These are phyloP conservation scores for Spodoptera litura DNA, from an alignment of 1,140 invertebrate species.

Conservation along the genomic window DNA sequence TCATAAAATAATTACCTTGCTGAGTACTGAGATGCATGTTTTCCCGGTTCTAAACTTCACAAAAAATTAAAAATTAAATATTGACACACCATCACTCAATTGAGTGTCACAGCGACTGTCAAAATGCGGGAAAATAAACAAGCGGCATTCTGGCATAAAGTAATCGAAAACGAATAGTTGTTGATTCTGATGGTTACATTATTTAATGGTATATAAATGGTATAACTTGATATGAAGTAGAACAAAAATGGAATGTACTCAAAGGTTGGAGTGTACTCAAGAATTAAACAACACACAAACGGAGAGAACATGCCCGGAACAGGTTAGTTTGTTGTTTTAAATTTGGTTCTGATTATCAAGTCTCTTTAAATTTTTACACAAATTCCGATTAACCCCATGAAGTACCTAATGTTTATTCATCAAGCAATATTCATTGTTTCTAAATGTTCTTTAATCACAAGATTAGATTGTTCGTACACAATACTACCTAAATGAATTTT, in stretches of 20 bases:
- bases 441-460: no score
- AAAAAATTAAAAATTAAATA: no score
- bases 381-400: neutral
- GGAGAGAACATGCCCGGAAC: conserved; percentile 63
- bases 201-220: neutral
- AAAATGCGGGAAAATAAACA: conserved; percentile 1
- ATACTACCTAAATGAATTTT: no score
- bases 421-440: no score
- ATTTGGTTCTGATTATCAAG: conserved; percentile 20
- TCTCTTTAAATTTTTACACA: neutral
- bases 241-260: conserved; percentile 75
- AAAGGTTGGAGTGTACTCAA: conserved; percentile 73
- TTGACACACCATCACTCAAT: no score
- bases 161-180: no score
- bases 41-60: no score
- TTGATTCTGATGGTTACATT: neutral
- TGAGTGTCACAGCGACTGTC: no score
- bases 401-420: no score
- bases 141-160: neutral
- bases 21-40: no score
- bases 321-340: conserved; percentile 57
- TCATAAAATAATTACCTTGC: no score
- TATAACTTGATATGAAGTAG: conserved; percentile 21
- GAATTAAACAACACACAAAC: conserved; percentile 58
- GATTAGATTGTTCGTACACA: no score